Base-by-base conservation (phyloP, 1,140 invertebrate genomes). In the Scaptomyza graminum region DNA sequence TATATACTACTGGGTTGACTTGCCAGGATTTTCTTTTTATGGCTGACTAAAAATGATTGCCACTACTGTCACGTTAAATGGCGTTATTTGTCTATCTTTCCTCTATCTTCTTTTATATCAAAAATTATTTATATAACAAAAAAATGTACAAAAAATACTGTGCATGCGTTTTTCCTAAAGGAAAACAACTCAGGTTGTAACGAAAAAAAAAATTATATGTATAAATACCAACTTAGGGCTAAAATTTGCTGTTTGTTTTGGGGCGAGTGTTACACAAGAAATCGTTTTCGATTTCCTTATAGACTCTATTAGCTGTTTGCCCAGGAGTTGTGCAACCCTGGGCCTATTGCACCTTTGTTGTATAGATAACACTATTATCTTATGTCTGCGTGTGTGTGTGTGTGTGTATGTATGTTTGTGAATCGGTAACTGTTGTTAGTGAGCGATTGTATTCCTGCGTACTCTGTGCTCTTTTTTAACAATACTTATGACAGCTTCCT, bases 111-210 rank as follows among this genome's bases (percentile, higher is more conserved):
- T 39, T n/a, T 13, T 49, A 56, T 37, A 46, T 52, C 18, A 18
- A 34, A 15, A 15, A 15, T 52, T 25, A 34, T 52, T 31, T 6
- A 31, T 6, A 31, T 31, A 5, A 1, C 5, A 31, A 60, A 71
- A 75, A 73, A 49, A 47, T 54, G 16, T 66, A 63, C 77, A 83
- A 73, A 78, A 81, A 85, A 85, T 85, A 85, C 81, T 85, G 81
- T 74, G 77, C 66, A 71, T 64, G 75, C 56, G 65, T 68, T 39
- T 55, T 72, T 52, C 63, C n/a, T 70, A 60, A 60, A 61, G 51
- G 59, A 66, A 60, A 70, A 70, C 49, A 59, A 68, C 13, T 63
- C 49, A 76, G 52, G 74, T 79, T 74, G 34, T 43, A 62, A 34
- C 31, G 31, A 39, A 59, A 70, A 54, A 9, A 47, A 52, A 37